Percentiles rank a stretch among this genome's conserved stretches.
phyloP scores from a whole-genome alignment of 2,113 vertebrate genomes.

The Turnix velox region DNA sequence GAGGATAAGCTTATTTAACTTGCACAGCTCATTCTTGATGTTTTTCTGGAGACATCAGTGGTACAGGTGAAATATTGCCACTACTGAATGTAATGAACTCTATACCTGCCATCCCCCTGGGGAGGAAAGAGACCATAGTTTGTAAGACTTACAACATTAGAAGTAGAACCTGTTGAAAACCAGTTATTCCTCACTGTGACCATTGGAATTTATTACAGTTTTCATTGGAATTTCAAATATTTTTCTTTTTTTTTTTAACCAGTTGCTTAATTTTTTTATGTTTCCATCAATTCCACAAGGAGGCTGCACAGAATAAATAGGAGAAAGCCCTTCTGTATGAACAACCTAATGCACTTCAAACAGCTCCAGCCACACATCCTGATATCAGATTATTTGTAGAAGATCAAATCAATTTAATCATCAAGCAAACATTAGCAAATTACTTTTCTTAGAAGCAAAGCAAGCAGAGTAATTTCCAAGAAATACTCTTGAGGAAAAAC shows the following conservation, averaged over 20 bases:
- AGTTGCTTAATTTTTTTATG: background rate
- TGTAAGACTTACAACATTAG: background rate
- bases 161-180: background rate
- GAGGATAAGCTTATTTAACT: background rate
- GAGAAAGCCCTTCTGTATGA: background rate
- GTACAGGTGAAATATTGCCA: background rate
- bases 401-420: constrained; percentile 13
- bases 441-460: background rate
- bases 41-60: background rate
- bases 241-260: background rate
- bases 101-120: background rate
- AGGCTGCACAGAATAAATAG: background rate
- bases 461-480: background rate
- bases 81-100: background rate
- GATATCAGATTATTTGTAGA: background rate
- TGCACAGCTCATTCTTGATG: background rate
- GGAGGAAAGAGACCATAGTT: background rate
- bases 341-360: background rate
- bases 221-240: background rate
- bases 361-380: fast-evolving
- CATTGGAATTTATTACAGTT: background rate
- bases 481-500: constrained; percentile 2
- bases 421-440: background rate
- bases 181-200: background rate
- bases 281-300: background rate